Conservation (phyloP, 2,797 vertebrate species). For the Lepilemur ruficaudatus region DNA sequence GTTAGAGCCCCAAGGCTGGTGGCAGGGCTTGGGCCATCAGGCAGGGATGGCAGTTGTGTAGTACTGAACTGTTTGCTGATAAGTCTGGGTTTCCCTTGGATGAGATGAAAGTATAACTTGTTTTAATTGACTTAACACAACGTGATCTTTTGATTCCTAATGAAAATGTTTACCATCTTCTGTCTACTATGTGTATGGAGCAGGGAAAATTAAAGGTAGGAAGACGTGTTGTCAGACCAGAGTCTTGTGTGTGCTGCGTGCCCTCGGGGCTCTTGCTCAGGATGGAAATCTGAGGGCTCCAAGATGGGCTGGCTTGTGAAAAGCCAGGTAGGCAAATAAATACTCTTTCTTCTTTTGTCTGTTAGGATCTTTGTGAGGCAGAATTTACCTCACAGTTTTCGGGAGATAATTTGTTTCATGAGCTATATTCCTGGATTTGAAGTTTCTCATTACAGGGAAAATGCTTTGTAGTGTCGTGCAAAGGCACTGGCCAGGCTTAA, state of each 20-base stretch:
- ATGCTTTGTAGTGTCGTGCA: neutral
- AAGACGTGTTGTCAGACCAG: neutral
- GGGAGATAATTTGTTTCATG: neutral
- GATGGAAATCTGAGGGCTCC: neutral
- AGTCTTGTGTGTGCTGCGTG: accelerated
- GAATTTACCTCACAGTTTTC: neutral
- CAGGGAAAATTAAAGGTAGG: neutral
- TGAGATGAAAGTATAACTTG: neutral
- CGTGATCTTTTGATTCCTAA: neutral
- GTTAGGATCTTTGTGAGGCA: neutral
- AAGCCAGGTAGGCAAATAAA: neutral
- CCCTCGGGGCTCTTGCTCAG: neutral
- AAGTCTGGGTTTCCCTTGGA: neutral
- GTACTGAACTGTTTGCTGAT: neutral
- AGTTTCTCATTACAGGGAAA: neutral
- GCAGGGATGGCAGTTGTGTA: neutral
- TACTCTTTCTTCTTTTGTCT: neutral
- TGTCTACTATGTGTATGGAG: neutral
- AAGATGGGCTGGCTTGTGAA: accelerated
- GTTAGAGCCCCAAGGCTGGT: neutral
- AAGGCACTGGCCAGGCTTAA: neutral
- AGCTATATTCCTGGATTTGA: neutral
- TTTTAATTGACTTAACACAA: neutral
- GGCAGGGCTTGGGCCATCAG: neutral
- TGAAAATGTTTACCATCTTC: neutral